These are phyloP conservation scores for Apocrypta bakeri DNA, from an alignment of 1,140 invertebrate genomes.

Conservation along the genomic window DNA sequence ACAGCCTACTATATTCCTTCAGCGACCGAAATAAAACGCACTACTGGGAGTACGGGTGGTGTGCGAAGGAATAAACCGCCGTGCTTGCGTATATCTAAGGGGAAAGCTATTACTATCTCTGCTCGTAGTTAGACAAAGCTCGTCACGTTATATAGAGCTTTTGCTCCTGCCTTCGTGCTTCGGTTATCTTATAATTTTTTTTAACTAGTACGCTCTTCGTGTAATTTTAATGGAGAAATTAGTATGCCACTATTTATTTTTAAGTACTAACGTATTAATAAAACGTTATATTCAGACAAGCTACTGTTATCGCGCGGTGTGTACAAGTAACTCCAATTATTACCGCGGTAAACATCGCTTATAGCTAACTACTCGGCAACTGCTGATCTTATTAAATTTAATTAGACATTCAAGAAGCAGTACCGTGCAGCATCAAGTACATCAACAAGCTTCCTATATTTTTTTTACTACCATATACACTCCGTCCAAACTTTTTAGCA, in stretches of 20 bases:
- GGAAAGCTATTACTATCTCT: too few species aligned
- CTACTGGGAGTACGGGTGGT: not conserved
- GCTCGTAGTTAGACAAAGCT: too few species aligned
- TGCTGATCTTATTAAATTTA: not conserved
- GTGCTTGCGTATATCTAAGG: too few species aligned
- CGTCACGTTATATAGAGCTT: too few species aligned
- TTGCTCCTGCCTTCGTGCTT: too few species aligned
- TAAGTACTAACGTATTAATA: not conserved
- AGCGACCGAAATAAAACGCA: not conserved
- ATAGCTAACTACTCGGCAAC: too few species aligned
- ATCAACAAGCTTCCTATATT: not conserved
- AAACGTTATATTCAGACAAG: not conserved
- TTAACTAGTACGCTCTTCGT: not conserved
- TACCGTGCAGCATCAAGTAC: not conserved
- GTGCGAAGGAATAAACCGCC: too few species aligned
- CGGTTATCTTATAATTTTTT: not conserved
- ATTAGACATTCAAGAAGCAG: not conserved
- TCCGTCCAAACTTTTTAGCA: not conserved
- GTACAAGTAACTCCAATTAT: not conserved
- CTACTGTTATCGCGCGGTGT: not conserved
- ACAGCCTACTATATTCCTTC: conserved; percentile 13
- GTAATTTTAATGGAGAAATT: not conserved
- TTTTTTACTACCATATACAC: not conserved
- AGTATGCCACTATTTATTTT: not conserved
- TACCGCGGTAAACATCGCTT: not conserved